Percentiles rank a stretch among this genome's conserved stretches.
phyloP scores from a whole-genome alignment of 2,113 vertebrate genomes.

The Craseonycteris thonglongyai region DNA sequence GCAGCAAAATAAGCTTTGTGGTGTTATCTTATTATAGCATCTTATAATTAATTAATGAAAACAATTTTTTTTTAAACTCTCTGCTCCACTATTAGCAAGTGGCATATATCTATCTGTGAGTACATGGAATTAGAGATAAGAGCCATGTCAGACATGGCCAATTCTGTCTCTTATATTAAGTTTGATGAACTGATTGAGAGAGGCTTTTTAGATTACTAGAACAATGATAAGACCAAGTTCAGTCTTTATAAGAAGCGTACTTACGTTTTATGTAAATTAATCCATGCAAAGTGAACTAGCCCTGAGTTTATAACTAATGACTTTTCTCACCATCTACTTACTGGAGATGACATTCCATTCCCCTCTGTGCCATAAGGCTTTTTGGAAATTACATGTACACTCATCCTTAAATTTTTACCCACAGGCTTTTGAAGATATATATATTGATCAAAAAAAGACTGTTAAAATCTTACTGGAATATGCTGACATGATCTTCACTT shows the following conservation, averaged over 20 bases:
- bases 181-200: not conserved
- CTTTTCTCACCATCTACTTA: not conserved
- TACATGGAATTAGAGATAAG: not conserved
- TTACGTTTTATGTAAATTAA: not conserved
- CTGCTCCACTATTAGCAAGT: not conserved
- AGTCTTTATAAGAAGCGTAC: not conserved
- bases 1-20: not conserved
- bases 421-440: constrained; percentile 96
- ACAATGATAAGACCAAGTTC: not conserved
- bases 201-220: not conserved
- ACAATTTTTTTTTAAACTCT: not conserved
- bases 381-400: not conserved
- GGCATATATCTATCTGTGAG: not conserved
- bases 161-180: not conserved
- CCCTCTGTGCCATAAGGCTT: not conserved
- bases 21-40: not conserved
- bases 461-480: constrained; percentile 90
- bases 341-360: not conserved
- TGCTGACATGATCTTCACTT: constrained; percentile 97
- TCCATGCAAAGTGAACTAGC: not conserved
- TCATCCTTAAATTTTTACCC: constrained; percentile 9
- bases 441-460: constrained; percentile 87
- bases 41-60: not conserved
- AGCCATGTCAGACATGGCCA: not conserved
- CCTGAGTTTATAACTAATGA: not conserved